Evolutionary conservation across 2,888 invertebrate genomes (phyloP).

Genomic region (Tromatobia lineatoria): DNA sequence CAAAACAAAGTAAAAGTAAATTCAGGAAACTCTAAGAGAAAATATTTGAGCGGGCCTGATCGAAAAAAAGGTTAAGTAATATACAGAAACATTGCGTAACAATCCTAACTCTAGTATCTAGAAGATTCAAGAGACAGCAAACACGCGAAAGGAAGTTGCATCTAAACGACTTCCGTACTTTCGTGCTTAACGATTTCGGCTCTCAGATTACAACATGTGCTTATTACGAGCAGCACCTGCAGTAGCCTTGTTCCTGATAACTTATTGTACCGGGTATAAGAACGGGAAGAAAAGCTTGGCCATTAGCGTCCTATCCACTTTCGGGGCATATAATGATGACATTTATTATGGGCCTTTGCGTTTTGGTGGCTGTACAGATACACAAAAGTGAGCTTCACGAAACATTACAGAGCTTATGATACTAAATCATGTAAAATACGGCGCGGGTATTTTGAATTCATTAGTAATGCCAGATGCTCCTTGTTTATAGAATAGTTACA

Average conservation of each 20-base stretch:
- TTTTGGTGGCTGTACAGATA: neutral
- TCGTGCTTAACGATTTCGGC: slow-evolving; percentile 19
- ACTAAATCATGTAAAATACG: slow-evolving; percentile 22
- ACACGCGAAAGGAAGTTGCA: slow-evolving; percentile 13
- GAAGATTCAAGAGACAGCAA: neutral
- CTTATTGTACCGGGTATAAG: slow-evolving; percentile 32
- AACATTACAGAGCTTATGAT: slow-evolving; percentile 14
- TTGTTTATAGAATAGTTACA: neutral
- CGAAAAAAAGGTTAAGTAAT: too few species aligned
- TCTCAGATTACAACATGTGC: slow-evolving; percentile 5
- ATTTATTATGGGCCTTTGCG: slow-evolving; percentile 19
- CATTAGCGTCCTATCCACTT: slow-evolving; percentile 49
- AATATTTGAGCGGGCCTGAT: too few species aligned
- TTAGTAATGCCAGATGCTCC: neutral
- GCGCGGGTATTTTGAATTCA: slow-evolving; percentile 3
- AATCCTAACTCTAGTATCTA: too few species aligned
- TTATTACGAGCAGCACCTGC: neutral
- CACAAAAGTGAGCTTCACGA: neutral
- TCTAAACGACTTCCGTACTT: neutral
- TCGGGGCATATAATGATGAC: slow-evolving; percentile 43
- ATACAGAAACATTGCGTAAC: too few species aligned
- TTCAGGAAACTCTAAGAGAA: too few species aligned
- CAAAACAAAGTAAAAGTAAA: too few species aligned
- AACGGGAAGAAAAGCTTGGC: slow-evolving; percentile 25
- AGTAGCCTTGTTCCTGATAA: neutral